A percentile compares a stretch with the other conserved stretches of the same genome.
Conservation (phyloP, 2,888 invertebrate genomes). For the Tiliacea aurago region DNA sequence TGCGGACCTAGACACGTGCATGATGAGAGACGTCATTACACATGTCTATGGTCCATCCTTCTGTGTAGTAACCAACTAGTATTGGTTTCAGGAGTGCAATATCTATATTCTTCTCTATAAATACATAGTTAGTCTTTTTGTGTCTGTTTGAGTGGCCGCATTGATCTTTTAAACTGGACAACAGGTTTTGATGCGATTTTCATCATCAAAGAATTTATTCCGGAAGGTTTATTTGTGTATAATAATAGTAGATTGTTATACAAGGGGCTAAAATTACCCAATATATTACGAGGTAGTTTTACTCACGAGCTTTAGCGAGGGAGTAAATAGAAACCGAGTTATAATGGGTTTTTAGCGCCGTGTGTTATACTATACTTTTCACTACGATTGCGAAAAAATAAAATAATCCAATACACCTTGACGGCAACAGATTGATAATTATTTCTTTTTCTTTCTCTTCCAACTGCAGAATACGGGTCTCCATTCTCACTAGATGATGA, state of each 20-base stretch:
- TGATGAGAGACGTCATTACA: conserved; percentile 7
- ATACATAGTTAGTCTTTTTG: not conserved
- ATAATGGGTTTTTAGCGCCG: too few relatives aligned
- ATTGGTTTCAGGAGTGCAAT: not conserved
- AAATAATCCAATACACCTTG: too few relatives aligned
- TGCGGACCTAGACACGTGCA: not conserved
- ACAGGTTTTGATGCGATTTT: not conserved
- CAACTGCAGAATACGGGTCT: too few relatives aligned
- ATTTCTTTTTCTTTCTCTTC: too few relatives aligned
- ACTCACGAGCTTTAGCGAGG: too few relatives aligned
- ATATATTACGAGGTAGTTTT: too few relatives aligned
- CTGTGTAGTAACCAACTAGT: not conserved
- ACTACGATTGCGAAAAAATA: too few relatives aligned
- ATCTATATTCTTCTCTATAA: not conserved
- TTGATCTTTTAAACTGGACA: not conserved
- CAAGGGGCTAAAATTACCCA: too few relatives aligned
- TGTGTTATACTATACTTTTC: too few relatives aligned
- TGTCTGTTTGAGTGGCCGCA: not conserved
- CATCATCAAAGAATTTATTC: not conserved
- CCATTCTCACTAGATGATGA: too few relatives aligned
- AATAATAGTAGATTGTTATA: not conserved
- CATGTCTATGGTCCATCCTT: not conserved
- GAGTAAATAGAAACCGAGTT: too few relatives aligned
- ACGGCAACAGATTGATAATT: too few relatives aligned
- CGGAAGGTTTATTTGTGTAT: not conserved